These are phyloP conservation scores for Tympanoctomys barrerae DNA, from an alignment of 2,797 vertebrate genomes.

Conservation along the genomic window DNA sequence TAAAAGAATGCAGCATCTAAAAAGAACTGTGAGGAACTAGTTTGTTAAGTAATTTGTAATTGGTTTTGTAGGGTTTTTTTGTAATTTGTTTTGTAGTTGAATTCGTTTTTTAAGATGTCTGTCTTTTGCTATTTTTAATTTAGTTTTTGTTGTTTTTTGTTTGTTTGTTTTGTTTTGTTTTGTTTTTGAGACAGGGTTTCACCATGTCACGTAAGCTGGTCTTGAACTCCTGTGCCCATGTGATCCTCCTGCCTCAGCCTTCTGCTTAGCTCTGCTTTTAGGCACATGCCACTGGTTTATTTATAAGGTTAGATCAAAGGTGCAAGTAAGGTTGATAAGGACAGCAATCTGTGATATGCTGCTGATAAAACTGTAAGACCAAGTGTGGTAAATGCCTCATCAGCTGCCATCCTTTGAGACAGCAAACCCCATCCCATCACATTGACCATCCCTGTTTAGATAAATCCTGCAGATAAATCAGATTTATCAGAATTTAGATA, in stretches of 20 bases:
- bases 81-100: neutral
- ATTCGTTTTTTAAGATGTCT: constrained; percentile 50
- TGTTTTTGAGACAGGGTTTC: neutral
- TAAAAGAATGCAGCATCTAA: constrained; percentile 43
- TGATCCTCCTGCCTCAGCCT: neutral
- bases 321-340: neutral
- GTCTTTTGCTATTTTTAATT: neutral
- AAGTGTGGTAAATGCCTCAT: neutral
- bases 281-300: neutral
- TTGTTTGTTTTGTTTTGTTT: neutral
- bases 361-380: neutral
- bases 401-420: neutral
- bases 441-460: neutral
- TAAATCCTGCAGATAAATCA: neutral
- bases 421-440: neutral
- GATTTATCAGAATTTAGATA: no score
- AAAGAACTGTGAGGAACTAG: constrained; percentile 54
- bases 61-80: neutral
- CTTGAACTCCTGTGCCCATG: neutral
- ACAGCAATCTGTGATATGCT: neutral
- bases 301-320: neutral
- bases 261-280: neutral
- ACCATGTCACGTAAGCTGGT: neutral
- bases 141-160: neutral
- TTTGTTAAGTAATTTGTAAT: constrained; percentile 21